A percentile compares a stretch with the other conserved stretches of the same genome.
These are phyloP conservation scores for Mayetiola destructor DNA, from an alignment of 2,888 invertebrate genomes.

Conservation along the genomic window DNA sequence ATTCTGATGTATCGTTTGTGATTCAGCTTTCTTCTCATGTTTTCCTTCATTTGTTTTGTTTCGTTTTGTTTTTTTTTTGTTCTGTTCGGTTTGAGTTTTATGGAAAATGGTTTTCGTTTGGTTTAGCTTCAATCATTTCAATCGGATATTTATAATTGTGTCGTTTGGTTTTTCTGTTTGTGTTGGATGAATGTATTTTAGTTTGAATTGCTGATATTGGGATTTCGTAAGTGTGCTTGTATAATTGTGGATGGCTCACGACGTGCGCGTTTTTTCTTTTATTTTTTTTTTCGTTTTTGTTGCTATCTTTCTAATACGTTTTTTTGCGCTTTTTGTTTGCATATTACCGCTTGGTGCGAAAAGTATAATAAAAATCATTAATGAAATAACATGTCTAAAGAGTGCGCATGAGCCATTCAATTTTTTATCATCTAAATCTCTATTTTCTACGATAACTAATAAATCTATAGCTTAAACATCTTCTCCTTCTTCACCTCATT, in stretches of 20 bases:
- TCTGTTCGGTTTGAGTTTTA: neutral
- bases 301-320: neutral
- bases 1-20: neutral
- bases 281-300: neutral
- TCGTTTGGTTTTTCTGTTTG: neutral
- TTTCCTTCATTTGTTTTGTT: neutral
- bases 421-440: no score
- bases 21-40: neutral
- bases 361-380: neutral
- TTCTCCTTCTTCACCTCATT: neutral
- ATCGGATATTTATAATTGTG: neutral
- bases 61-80: neutral
- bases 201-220: neutral
- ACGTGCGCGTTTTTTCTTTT: neutral
- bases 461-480: no score
- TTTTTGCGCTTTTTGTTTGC: neutral
- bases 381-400: neutral
- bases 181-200: neutral
- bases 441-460: no score
- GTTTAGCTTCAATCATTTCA: no score
- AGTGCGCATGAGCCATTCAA: neutral
- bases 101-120: neutral
- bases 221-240: neutral
- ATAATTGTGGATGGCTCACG: slow-evolving; percentile 8
- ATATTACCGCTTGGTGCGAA: neutral